Percentiles rank a stretch among this genome's conserved stretches.
Conservation (phyloP, 2,113 vertebrate genomes). For the Callopanchax toddi region DNA sequence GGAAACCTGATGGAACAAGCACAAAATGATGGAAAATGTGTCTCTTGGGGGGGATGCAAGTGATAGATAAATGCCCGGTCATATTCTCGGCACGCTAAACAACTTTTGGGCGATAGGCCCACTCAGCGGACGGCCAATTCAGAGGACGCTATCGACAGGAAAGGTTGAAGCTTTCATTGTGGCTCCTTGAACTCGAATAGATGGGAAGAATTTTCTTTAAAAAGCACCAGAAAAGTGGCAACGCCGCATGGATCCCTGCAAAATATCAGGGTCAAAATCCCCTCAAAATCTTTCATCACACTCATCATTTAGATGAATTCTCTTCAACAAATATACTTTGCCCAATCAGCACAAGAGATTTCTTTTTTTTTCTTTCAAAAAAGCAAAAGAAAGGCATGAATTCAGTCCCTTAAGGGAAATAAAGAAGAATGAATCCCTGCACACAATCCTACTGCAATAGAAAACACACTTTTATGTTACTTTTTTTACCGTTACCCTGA, state of each 20-base stretch:
- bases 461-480: constrained; percentile 10
- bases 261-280: constrained; percentile 39
- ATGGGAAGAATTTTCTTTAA: constrained; percentile 49
- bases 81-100: constrained; percentile 50
- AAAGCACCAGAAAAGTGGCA: constrained; percentile 41
- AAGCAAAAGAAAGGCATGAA: constrained; percentile 12
- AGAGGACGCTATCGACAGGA: constrained; percentile 40
- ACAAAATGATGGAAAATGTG: constrained; percentile 62
- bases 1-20: constrained; percentile 63
- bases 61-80: constrained; percentile 23
- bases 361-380: too few relatives aligned
- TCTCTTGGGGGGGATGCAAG: too few relatives aligned
- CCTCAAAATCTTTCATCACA: constrained; percentile 53
- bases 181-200: constrained; percentile 53
- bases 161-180: constrained; percentile 47
- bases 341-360: constrained; percentile 17
- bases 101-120: constrained; percentile 30
- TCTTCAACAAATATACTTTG: constrained; percentile 30
- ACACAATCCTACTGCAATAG: constrained; percentile 18
- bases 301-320: constrained; percentile 57
- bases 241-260: constrained; percentile 42
- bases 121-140: constrained; percentile 17
- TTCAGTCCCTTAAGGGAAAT: constrained; percentile 12
- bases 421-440: constrained; percentile 30
- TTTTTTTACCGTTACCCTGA: constrained; percentile 29